Conservation (phyloP, 2,888 invertebrate genomes). For the Philereme transversata region DNA sequence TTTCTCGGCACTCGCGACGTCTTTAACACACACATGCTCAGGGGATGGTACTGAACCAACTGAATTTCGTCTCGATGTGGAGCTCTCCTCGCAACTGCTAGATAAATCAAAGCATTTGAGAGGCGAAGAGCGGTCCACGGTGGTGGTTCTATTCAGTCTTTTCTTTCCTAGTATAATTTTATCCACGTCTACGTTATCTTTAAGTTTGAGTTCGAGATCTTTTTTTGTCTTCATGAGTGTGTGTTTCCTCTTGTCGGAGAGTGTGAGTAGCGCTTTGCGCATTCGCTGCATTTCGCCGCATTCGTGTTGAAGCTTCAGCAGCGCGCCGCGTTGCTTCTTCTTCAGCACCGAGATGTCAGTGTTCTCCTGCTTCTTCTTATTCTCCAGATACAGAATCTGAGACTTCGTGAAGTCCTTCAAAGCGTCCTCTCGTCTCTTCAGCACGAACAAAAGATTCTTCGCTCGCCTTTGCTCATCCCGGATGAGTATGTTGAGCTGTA, state of each 20-base stretch:
- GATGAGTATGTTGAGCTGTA: conserved; percentile 80
- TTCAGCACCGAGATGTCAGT: conserved; percentile 81
- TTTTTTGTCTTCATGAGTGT: conserved; percentile 76
- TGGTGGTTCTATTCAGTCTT: conserved; percentile 60
- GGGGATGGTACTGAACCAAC: conserved; percentile 30
- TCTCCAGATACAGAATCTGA: conserved; percentile 77
- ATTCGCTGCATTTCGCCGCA: conserved; percentile 87
- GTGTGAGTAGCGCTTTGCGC: conserved; percentile 71
- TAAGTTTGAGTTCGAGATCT: conserved; percentile 71
- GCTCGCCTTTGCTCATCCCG: conserved; percentile 80
- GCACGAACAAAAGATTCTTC: conserved; percentile 72
- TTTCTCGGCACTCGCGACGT: conserved; percentile 59
- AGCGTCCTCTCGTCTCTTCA: conserved; percentile 79
- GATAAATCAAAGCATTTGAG: conserved; percentile 77
- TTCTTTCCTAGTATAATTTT: conserved; percentile 68
- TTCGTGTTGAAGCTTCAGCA: conserved; percentile 86
- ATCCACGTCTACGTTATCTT: conserved; percentile 66
- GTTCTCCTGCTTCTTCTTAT: conserved; percentile 75
- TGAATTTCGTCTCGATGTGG: conserved; percentile 45
- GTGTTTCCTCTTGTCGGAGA: conserved; percentile 72
- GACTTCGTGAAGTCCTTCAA: conserved; percentile 78
- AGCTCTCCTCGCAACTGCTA: conserved; percentile 72
- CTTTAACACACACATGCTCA: conserved; percentile 35
- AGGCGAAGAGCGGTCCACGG: conserved; percentile 61
- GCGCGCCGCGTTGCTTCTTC: conserved; percentile 87